Conservation (phyloP, 2,797 vertebrate species). For the Leucoraja ocellata region DNA sequence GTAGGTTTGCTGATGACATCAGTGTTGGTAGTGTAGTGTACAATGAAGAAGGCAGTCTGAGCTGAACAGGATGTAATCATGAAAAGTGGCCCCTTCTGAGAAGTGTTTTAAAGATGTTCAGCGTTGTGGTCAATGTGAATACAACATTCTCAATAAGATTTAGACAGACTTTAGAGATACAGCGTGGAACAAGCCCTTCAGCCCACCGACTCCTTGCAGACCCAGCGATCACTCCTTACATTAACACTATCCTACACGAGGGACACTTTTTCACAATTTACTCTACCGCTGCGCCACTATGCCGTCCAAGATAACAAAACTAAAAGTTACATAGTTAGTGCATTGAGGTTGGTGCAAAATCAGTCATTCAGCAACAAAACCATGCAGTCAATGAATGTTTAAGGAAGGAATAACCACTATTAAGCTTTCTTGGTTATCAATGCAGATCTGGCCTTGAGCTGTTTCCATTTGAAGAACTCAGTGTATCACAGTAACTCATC, state of each 20-base stretch:
- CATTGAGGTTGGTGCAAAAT: not conserved
- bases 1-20: too few relatives aligned
- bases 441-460: not conserved
- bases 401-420: not conserved
- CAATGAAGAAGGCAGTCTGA: too few relatives aligned
- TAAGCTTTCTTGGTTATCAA: not conserved
- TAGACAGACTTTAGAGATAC: too few relatives aligned
- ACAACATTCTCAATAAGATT: not conserved
- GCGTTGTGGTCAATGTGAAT: not conserved
- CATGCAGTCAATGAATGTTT: not conserved
- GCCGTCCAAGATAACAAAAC: not conserved
- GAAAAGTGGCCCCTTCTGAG: not conserved
- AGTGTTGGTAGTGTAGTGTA: too few relatives aligned
- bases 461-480: not conserved
- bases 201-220: too few relatives aligned
- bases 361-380: not conserved
- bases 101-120: not conserved
- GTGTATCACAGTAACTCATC: constrained; percentile 4
- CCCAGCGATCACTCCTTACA: too few relatives aligned
- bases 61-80: too few relatives aligned
- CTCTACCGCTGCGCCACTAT: too few relatives aligned
- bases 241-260: too few relatives aligned
- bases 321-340: not conserved
- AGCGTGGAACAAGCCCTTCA: too few relatives aligned
- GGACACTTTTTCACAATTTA: too few relatives aligned